Evolutionary conservation across 2,113 vertebrate genomes (phyloP).

Genomic region (Paramisgurnus dabryanus): DNA sequence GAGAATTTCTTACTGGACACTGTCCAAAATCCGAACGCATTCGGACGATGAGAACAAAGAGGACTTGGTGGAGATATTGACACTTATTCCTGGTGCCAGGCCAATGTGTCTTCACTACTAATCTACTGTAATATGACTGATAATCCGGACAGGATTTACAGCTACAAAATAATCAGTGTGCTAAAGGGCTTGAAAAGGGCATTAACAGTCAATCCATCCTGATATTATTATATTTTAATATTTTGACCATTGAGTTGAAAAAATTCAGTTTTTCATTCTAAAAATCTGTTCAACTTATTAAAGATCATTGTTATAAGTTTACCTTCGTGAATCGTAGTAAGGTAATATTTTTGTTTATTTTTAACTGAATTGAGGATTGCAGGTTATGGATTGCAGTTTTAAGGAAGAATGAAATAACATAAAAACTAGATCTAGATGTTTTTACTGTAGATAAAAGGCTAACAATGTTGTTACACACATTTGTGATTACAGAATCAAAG

Average conservation of each 20-base stretch:
- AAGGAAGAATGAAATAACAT: not conserved
- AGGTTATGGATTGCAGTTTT: too few relatives aligned
- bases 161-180: constrained; percentile 24
- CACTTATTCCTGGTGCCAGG: constrained; percentile 48
- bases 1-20: constrained; percentile 3
- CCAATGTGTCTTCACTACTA: constrained; percentile 47
- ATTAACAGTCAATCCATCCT: too few relatives aligned
- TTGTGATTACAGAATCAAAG: constrained; percentile 7
- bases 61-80: constrained; percentile 45
- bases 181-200: too few relatives aligned
- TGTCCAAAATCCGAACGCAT: constrained; percentile 19
- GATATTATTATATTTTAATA: too few relatives aligned
- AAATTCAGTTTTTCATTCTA: too few relatives aligned
- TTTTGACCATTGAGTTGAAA: too few relatives aligned
- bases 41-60: constrained; percentile 42
- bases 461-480: not conserved
- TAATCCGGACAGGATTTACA: constrained; percentile 41
- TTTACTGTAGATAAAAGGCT: not conserved
- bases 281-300: too few relatives aligned
- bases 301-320: too few relatives aligned
- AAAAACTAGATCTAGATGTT: not conserved
- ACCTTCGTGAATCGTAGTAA: too few relatives aligned
- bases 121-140: constrained; percentile 33
- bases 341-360: too few relatives aligned
- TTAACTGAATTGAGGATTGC: too few relatives aligned